Evolutionary conservation across 2,888 invertebrate genomes (phyloP).

Genomic region (Lathronympha strigana): DNA sequence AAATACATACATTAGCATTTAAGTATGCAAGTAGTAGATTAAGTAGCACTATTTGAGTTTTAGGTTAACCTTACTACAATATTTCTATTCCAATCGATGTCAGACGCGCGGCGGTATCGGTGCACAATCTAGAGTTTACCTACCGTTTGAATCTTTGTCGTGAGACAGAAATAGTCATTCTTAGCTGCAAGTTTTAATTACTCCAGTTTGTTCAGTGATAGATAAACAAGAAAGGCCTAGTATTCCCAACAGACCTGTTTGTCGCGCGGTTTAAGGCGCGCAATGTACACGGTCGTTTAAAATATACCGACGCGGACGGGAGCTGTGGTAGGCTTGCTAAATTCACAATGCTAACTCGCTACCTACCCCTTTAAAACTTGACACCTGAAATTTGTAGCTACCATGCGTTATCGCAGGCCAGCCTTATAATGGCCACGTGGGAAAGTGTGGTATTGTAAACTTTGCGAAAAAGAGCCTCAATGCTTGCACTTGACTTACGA

Average conservation of each 20-base stretch:
- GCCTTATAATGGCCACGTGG: neutral
- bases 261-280: neutral
- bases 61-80: too few relatives aligned
- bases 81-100: too few relatives aligned
- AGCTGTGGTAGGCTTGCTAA: slow-evolving; percentile 22
- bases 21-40: too few relatives aligned
- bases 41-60: too few relatives aligned
- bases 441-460: neutral
- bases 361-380: neutral
- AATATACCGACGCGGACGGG: neutral
- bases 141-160: too few relatives aligned
- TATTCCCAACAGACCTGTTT: neutral
- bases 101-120: too few relatives aligned
- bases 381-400: neutral
- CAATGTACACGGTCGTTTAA: slow-evolving; percentile 24
- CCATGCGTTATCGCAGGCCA: neutral
- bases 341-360: neutral
- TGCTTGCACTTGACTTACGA: slow-evolving; percentile 26
- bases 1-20: too few relatives aligned
- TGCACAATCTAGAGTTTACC: too few relatives aligned
- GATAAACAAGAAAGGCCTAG: neutral
- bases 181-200: too few relatives aligned
- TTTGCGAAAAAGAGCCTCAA: slow-evolving; percentile 1
- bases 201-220: too few relatives aligned
- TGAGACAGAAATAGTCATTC: too few relatives aligned